These are phyloP conservation scores for human DNA, from an alignment of 2,113 vertebrate genomes.

Conservation along the genomic window GRCh38 chr12:57284501-57285000, in stretches of 20 bases:
- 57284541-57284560: neutral
- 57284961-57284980: slow-evolving; percentile 18
- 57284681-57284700: neutral
- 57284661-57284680: slow-evolving; percentile 24
- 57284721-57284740: neutral
- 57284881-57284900: neutral
- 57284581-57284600: neutral
- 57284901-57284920: neutral
- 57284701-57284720: neutral
- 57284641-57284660: neutral
- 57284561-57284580: neutral
- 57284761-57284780: neutral
- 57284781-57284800: neutral
- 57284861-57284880: neutral
- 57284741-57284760: neutral
- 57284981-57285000: neutral
- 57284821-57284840: neutral
- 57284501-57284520: slow-evolving; percentile 36
- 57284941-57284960: slow-evolving; percentile 25
- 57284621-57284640: neutral
- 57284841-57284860: neutral
- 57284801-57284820: neutral
- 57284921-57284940: neutral
- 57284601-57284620: neutral
- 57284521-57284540: slow-evolving; percentile 4